A percentile compares a stretch with the other conserved stretches of the same genome.
phyloP scores from a whole-genome alignment of 2,113 vertebrate species.

The Nerophis lumbriciformis region DNA sequence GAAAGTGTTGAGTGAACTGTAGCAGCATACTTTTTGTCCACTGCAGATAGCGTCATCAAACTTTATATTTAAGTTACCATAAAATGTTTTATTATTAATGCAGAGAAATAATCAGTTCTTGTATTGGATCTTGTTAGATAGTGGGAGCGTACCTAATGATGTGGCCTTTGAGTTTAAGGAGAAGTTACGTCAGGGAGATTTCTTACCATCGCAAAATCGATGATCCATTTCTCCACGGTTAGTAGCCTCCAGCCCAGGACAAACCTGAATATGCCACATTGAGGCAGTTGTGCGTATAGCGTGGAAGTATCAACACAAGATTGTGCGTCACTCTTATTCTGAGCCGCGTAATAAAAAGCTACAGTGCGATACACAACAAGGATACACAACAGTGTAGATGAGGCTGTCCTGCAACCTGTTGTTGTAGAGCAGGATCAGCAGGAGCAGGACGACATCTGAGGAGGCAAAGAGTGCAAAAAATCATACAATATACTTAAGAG shows the following conservation, averaged over 20 bases:
- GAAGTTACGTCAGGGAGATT: background rate
- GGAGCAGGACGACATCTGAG: conserved; percentile 81
- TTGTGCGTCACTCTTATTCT: background rate
- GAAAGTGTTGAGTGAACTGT: too few relatives aligned
- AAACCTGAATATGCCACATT: conserved; percentile 67
- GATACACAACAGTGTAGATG: conserved; percentile 78
- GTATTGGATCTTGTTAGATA: too few relatives aligned
- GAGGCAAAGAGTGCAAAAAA: conserved; percentile 36
- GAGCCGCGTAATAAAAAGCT: background rate
- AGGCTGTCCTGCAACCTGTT: conserved; percentile 72
- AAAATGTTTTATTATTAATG: too few relatives aligned
- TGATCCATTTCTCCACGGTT: conserved; percentile 80
- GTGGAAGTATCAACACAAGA: background rate
- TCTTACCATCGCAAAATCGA: conserved; percentile 86
- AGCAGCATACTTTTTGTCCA: too few relatives aligned
- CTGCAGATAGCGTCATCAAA: too few relatives aligned
- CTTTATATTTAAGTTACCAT: too few relatives aligned
- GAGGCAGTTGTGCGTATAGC: conserved; percentile 29
- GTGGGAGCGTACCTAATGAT: too few relatives aligned
- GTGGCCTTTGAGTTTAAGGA: too few relatives aligned
- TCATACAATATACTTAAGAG: background rate
- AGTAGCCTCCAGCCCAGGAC: conserved; percentile 80
- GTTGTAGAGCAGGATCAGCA: conserved; percentile 79
- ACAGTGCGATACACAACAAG: conserved; percentile 10
- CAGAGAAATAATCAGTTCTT: too few relatives aligned